Percentiles rank a stretch among this genome's conserved stretches.
Evolutionary conservation across 2,113 vertebrate genomes (phyloP).

Genomic region (Pollachius pollachius): DNA sequence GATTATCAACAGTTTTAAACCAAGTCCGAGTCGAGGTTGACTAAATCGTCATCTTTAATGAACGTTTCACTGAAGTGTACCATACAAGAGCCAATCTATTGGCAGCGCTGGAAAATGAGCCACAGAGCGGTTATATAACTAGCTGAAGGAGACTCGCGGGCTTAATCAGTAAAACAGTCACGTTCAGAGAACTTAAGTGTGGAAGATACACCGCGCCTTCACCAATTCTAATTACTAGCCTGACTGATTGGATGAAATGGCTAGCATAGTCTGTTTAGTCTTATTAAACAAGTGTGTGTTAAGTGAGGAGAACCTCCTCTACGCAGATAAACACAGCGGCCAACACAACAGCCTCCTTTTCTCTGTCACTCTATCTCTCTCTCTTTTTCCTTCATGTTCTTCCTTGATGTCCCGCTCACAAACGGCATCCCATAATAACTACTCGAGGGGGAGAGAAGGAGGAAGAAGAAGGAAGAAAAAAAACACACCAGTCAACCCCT

Average conservation of each 20-base stretch:
- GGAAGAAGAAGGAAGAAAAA: too few relatives aligned
- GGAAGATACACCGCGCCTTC: neutral
- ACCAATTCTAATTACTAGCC: conserved; percentile 14
- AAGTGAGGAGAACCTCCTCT: neutral
- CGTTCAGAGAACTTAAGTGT: neutral
- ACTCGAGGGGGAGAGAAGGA: too few relatives aligned
- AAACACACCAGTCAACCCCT: conserved; percentile 5
- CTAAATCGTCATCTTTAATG: too few relatives aligned
- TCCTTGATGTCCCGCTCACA: neutral
- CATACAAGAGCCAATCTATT: too few relatives aligned
- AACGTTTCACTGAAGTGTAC: too few relatives aligned
- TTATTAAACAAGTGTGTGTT: too few relatives aligned
- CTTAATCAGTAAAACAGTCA: neutral
- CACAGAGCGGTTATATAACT: too few relatives aligned
- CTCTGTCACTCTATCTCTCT: neutral
- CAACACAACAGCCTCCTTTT: neutral
- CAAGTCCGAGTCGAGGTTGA: too few relatives aligned
- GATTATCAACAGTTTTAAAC: too few relatives aligned
- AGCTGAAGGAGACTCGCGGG: neutral
- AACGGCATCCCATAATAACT: too few relatives aligned
- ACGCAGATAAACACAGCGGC: neutral
- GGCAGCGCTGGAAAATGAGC: too few relatives aligned
- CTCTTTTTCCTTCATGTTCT: neutral
- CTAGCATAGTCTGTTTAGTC: neutral
- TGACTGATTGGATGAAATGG: conserved; percentile 16